phyloP scores from a whole-genome alignment of 64 coral and sea anemone species.

The Astreopora myriophthalma region DNA sequence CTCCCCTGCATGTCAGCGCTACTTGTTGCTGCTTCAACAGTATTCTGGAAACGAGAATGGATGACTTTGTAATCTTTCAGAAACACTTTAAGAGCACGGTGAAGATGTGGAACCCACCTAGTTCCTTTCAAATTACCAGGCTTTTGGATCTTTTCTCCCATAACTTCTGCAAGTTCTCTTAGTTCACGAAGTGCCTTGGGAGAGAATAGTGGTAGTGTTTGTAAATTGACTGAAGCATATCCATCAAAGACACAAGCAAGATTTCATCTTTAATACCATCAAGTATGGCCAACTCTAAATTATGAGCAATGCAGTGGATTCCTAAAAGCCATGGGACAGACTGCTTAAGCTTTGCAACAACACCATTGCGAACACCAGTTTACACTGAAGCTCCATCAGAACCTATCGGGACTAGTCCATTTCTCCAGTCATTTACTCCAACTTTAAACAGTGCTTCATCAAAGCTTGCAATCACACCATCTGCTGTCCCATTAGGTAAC shows the following conservation, averaged over 20 bases:
- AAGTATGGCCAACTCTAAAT: conserved; percentile 28
- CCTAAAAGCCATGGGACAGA: conserved; percentile 11
- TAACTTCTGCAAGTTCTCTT: conserved; percentile 26
- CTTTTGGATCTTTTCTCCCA: conserved; percentile 39
- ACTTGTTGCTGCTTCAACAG: conserved; percentile 20
- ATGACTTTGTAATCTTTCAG: conserved; percentile 42
- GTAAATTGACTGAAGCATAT: conserved; percentile 23
- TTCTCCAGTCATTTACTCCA: conserved; percentile 33
- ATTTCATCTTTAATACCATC: conserved; percentile 20
- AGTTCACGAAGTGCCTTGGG: conserved; percentile 12
- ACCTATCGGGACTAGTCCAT: not conserved
- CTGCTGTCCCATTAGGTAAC: conserved; percentile 1
- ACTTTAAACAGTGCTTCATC: not conserved
- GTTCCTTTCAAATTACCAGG: conserved; percentile 35
- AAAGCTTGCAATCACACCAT: conserved; percentile 46
- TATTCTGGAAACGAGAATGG: conserved; percentile 6
- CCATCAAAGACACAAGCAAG: not conserved
- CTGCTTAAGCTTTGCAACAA: conserved; percentile 8
- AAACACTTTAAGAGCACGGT: conserved; percentile 19
- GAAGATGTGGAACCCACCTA: conserved; percentile 25
- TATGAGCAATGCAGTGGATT: conserved; percentile 48
- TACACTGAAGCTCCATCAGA: conserved; percentile 38
- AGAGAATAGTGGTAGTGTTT: conserved; percentile 20
- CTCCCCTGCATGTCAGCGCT: conserved; percentile 1
- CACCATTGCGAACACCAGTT: conserved; percentile 7